Conservation (phyloP, 2,888 invertebrate genomes). For the Blastobasis adustella region DNA sequence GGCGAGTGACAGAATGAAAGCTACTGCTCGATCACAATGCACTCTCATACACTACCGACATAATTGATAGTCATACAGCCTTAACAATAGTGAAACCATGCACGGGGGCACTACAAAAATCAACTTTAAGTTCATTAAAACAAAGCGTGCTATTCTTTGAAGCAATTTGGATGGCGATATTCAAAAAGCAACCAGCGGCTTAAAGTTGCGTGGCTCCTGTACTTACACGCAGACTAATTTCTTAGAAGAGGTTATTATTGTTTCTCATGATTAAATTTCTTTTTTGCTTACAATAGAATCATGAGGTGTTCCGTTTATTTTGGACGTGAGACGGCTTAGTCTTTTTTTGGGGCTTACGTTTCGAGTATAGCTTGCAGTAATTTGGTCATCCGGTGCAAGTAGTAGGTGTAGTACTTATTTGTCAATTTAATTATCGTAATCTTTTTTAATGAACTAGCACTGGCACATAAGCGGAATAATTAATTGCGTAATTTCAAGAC, state of each 20-base stretch:
- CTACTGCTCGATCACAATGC: constrained; percentile 70
- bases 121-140: constrained; percentile 21
- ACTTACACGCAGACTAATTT: constrained; percentile 70
- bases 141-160: constrained; percentile 27
- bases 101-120: constrained; percentile 19
- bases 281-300: constrained; percentile 65
- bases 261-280: constrained; percentile 75
- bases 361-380: not conserved
- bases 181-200: constrained; percentile 59
- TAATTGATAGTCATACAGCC: constrained; percentile 73
- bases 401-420: too few species aligned
- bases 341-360: constrained; percentile 36
- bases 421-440: too few species aligned
- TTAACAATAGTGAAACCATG: constrained; percentile 68
- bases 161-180: constrained; percentile 26
- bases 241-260: constrained; percentile 70
- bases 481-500: too few species aligned
- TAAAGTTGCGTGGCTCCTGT: constrained; percentile 72
- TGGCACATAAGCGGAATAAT: too few species aligned
- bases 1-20: constrained; percentile 59
- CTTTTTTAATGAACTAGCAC: too few species aligned
- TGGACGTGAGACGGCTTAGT: constrained; percentile 33
- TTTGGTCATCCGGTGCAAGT: too few species aligned
- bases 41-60: constrained; percentile 63
- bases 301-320: constrained; percentile 50